Evolutionary conservation across 1,140 invertebrate species (phyloP), one percentile per base, ranked within the genome.

Genomic region (Saccostrea echinata): DNA sequence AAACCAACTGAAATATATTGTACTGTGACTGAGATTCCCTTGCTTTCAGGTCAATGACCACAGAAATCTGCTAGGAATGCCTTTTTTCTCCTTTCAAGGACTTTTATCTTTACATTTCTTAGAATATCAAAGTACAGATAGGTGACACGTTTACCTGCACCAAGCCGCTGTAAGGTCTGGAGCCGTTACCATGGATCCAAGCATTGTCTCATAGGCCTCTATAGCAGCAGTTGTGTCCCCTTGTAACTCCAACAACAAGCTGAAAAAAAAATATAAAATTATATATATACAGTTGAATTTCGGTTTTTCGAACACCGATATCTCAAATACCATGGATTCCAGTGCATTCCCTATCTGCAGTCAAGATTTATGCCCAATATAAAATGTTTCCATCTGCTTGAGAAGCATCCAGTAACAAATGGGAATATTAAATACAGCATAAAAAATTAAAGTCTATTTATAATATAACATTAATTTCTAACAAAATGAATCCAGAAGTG

Each of bases 171-270:
- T 84, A 9, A 93, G 86, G 84, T 93, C 90, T 43, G 83, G 55
- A 12, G 90, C 88, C 21, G 71, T 83, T 27, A 88, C 71, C 12
- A 91, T 68, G 55, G 89, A 86, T 16, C 90, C 91, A 30, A 93
- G 86, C 52, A 91, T 91, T n/a, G 90, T 91, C 82, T 93, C 93
- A 89, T 91, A 93, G 9, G 86, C 61, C 68, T 93, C 92, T 6
- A 91, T 80, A 12, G 90, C 89, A 76, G 92, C 90, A 11, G 13
- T 55, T 71, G 55, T 80, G 53, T 93, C 90, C 13, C 92, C 92
- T 84, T 93, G 91, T 30, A 93, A 85, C 81, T 92, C 92, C 86
- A 93, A 57, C 86, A 93, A 84, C 30, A 91, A 81, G 84, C 93
- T 93, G 84, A 4, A 89, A 90, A 68, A 89, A 84, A 84, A 83